Base-by-base conservation (phyloP, 2,797 vertebrate species). In the Tachyglossus aculeatus region DNA sequence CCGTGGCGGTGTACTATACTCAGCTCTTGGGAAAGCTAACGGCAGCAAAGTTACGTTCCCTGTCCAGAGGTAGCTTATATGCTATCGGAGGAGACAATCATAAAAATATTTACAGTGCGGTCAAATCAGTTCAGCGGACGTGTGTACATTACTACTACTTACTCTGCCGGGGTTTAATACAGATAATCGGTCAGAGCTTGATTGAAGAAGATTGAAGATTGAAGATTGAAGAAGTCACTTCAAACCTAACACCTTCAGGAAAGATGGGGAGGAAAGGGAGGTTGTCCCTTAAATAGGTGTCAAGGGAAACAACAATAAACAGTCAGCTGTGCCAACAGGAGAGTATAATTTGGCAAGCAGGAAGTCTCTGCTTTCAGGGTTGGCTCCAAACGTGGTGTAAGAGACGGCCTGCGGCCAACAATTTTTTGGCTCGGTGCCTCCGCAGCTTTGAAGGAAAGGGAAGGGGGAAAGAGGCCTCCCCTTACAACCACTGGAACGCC, bases 391-490 rank as follows among this genome's bases (percentile, higher is more conserved):
- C 9, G 29, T 41, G 40, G 41, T 41, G 39, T 38, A 13, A 58
- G 40, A 40, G 2, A 21, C 16, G 10, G 4, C 54, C 27, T 70
- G 47, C 51, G 37, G 40, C 25, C 57, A 67, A 50, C 0, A 9
- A 7, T 43, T 64, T 67, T 34, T 54, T 64, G 47, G 48, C 43
- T 33, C 43, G 18, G 3, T 51, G n/a, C 47, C 47, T 62, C 10
- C 18, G 39, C 38, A 61, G n/a, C 47, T 58, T 66, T 29, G 57
- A 54, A 63, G n/a, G 69, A 47, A 62, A 66, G 18, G 9, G 21
- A 54, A 32, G 11, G 19, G 9, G 4, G 2, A 38, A 57, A 27
- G 9, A 27, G 11, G 22, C 24, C 43, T 32, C 47, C 32, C 50
- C 5, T 60, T 53, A 12, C 2, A 45, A 36, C 34, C 43, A 32